Conservation (phyloP, 2,797 vertebrate genomes). For the Dendrocincla fuliginosa region DNA sequence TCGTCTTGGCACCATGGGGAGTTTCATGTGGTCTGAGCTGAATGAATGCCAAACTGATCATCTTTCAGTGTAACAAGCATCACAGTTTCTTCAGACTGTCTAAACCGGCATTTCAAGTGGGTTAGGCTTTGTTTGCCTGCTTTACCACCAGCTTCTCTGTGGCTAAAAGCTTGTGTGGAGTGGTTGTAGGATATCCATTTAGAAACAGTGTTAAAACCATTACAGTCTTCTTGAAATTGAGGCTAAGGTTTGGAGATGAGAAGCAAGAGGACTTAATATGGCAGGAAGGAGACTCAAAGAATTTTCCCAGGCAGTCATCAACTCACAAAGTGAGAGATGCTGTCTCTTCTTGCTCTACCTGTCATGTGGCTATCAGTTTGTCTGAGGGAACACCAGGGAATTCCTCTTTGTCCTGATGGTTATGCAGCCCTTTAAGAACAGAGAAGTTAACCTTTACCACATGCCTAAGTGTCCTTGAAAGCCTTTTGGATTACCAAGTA, state of each 20-base stretch:
- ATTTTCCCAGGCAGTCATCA: neutral
- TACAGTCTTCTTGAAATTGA: neutral
- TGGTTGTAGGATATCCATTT: neutral
- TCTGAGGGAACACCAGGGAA: neutral
- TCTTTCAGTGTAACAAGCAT: neutral
- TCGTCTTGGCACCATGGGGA: rapidly evolving
- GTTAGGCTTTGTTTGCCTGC: neutral
- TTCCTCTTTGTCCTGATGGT: neutral
- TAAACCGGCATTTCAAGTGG: neutral
- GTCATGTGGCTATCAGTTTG: neutral
- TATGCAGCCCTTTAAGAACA: neutral
- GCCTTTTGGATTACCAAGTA: neutral
- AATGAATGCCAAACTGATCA: neutral
- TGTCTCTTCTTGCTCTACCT: neutral
- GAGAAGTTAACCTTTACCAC: neutral
- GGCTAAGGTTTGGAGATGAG: neutral
- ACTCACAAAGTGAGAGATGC: neutral
- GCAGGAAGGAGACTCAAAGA: neutral
- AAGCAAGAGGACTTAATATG: neutral
- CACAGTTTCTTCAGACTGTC: neutral
- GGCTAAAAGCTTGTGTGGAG: neutral
- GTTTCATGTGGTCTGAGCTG: neutral
- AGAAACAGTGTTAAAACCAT: neutral
- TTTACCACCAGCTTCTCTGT: neutral
- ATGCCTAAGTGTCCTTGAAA: neutral